Evolutionary conservation across 2,888 invertebrate genomes (phyloP), one percentile per base, ranked within the genome.

Genomic region (Leptinotarsa juncta): DNA sequence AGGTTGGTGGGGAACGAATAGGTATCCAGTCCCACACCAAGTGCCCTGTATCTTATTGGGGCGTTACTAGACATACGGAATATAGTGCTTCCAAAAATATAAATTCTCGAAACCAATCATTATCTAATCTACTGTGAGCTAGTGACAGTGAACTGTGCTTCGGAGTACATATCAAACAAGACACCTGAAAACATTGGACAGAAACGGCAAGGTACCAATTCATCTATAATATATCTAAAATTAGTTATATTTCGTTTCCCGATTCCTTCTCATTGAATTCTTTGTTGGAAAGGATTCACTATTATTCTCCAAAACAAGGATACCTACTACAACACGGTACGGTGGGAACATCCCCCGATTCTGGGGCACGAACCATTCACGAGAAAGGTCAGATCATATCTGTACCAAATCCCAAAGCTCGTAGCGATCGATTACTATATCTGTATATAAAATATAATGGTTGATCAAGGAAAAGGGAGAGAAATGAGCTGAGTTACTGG

Each of bases 51-150:
- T 15, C 62, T 74, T 67, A 55, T 67, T 70, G 70, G 73, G 73
- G 73, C 73, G 73, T 74, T 74, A 70, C 70, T 74, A 55, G 73
- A 73, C 69, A 70, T 67, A 70, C 70, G 66, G 73, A 20, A 57
- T 70, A 67, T 70, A 32, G 26, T 62, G 62, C 57, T 57, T 14
- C 57, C 57, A 62, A 32, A 42, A 62, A 42, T 42, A 42, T 42
- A 42, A 42, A 10, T 42, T n/a, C 42, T n/a, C 62, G 42, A 32
- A 32, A 62, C 32, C 32, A 62, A 62, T 32, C 57, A 57, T 57
- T 57, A 57, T 57, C 57, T 62, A 62, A 62, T 42, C 62, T 62
- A 16, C 42, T 42, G 62, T 62, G 62, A 62, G 62, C 62, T n/a
- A 62, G 62, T 62, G 32, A 62, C 62, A 62, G 62, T 62, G 62